Evolutionary conservation across 2,888 invertebrate species (phyloP).

Genomic region (Meliscaeva auricollis): DNA sequence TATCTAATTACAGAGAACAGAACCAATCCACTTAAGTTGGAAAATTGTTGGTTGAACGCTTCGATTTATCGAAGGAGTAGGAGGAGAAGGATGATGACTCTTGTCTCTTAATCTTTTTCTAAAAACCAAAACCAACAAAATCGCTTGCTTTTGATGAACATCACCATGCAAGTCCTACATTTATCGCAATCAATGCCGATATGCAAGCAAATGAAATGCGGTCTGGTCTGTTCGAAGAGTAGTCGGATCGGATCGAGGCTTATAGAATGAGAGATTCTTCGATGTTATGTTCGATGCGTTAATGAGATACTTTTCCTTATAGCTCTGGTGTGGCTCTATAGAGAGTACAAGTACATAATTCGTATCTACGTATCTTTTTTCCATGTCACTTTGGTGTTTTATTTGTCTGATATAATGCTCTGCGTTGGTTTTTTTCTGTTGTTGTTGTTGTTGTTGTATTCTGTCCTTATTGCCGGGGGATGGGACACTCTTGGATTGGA

Average conservation of each 20-base stretch:
- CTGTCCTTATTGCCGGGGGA: constrained; percentile 78
- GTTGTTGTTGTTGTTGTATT: constrained; percentile 77
- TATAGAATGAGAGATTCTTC: constrained; percentile 65
- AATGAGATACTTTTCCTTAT: constrained; percentile 71
- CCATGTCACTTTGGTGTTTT: constrained; percentile 78
- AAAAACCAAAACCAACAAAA: constrained; percentile 40
- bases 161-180: constrained; percentile 47
- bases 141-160: constrained; percentile 32
- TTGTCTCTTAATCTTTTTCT: constrained; percentile 60
- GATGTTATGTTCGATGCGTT: constrained; percentile 76
- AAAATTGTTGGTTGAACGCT: constrained; percentile 39
- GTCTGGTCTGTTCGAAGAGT: constrained; percentile 34
- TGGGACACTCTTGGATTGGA: constrained; percentile 61
- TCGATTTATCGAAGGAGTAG: constrained; percentile 9
- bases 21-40: constrained; percentile 57
- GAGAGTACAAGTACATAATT: constrained; percentile 34
- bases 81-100: background rate
- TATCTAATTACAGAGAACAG: constrained; percentile 70
- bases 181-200: constrained; percentile 62
- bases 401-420: constrained; percentile 49
- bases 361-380: constrained; percentile 46
- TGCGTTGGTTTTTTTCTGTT: constrained; percentile 69
- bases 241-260: background rate
- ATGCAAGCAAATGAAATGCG: constrained; percentile 15
- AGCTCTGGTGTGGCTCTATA: constrained; percentile 12